Conservation (phyloP, 2,888 invertebrate species). For the Uropetala carovei region DNA sequence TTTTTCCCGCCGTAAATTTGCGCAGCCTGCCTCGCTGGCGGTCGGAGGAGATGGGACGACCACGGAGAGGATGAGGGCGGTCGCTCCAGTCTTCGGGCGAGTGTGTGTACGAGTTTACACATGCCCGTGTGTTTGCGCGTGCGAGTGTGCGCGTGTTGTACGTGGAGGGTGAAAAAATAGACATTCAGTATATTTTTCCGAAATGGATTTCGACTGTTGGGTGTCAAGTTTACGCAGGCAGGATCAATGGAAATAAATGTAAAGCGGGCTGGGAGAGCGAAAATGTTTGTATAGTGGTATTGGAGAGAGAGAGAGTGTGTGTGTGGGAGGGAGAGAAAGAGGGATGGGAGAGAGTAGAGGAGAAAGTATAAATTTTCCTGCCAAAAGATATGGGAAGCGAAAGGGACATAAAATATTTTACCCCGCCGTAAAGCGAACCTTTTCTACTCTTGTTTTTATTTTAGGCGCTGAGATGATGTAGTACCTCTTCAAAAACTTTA, state of each 20-base stretch:
- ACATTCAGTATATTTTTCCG: slow-evolving; percentile 25
- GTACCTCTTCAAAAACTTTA: too few relatives aligned
- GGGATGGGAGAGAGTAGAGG: neutral
- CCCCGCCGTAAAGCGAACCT: too few relatives aligned
- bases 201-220: slow-evolving; percentile 61
- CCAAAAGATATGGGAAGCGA: too few relatives aligned
- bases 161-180: neutral
- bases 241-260: slow-evolving; percentile 63
- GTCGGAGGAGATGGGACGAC: neutral
- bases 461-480: too few relatives aligned
- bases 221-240: slow-evolving; percentile 49
- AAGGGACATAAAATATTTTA: too few relatives aligned
- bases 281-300: slow-evolving; percentile 19
- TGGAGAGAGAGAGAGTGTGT: neutral
- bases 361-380: neutral
- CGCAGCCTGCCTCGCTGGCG: neutral
- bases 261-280: neutral
- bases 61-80: neutral
- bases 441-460: too few relatives aligned
- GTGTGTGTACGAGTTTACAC: neutral
- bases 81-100: neutral
- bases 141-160: neutral
- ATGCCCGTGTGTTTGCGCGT: neutral
- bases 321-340: neutral
- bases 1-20: neutral